Conservation (phyloP, 2,888 invertebrate species). For the Theodoxus fluviatilis region DNA sequence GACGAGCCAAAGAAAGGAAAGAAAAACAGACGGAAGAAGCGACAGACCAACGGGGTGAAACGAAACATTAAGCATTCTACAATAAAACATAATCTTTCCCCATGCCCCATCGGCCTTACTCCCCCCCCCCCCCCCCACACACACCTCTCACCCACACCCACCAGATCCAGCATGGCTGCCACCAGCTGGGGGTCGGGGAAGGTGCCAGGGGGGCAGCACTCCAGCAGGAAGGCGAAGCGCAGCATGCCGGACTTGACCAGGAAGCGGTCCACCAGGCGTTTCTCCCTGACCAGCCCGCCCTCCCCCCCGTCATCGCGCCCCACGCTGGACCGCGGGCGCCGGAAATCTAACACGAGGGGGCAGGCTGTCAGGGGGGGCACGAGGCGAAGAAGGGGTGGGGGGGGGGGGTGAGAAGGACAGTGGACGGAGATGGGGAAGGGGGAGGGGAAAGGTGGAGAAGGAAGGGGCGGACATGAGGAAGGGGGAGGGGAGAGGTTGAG, state of each 20-base stretch:
- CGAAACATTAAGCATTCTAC: no score
- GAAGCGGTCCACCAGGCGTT: constrained; percentile 80
- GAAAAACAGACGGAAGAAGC: no score
- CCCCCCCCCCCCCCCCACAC: background rate
- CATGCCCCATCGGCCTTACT: background rate
- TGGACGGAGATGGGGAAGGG: no score
- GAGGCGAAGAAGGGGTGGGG: no score
- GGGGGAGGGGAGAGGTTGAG: no score
- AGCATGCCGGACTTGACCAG: constrained; percentile 84
- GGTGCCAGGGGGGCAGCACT: constrained; percentile 93
- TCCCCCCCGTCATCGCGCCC: constrained; percentile 70
- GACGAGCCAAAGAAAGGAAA: no score
- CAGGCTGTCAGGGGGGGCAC: no score
- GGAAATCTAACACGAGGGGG: constrained; percentile 33
- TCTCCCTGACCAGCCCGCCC: constrained; percentile 85
- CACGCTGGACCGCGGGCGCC: constrained; percentile 29
- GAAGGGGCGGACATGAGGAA: no score
- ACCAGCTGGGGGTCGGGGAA: constrained; percentile 96
- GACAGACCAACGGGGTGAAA: no score
- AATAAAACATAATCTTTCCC: no score
- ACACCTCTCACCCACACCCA: constrained; percentile 66
- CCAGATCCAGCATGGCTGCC: constrained; percentile 92
- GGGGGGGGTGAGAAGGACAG: no score
- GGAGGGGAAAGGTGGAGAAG: no score
- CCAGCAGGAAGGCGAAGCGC: constrained; percentile 88